A percentile compares a stretch with the other conserved stretches of the same genome.
These are phyloP conservation scores for Spheniscus humboldti DNA, from an alignment of 2,797 vertebrate genomes.

Conservation along the genomic window DNA sequence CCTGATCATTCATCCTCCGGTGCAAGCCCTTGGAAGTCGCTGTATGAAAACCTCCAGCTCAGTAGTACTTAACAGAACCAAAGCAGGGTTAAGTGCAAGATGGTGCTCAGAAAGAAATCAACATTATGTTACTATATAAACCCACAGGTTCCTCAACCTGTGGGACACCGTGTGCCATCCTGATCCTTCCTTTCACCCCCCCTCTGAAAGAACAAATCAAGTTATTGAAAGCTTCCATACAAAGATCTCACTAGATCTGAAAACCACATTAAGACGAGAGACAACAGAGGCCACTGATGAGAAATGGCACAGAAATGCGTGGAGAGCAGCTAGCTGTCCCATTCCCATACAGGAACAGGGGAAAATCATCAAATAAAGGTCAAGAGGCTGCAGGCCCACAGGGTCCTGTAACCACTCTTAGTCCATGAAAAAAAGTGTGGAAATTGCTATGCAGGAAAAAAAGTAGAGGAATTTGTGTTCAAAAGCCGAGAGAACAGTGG, in stretches of 20 bases:
- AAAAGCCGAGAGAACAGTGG: not conserved
- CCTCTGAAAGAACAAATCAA: not conserved
- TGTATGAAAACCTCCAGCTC: not conserved
- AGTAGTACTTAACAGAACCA: not conserved
- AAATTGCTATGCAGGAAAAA: not conserved
- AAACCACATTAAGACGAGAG: not conserved
- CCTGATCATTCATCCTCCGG: not conserved
- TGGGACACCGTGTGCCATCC: not conserved
- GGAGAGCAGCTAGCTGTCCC: not conserved
- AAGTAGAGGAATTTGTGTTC: not conserved
- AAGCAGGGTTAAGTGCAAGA: not conserved
- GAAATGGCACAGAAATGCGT: not conserved
- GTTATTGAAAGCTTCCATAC: not conserved
- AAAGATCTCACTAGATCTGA: not conserved
- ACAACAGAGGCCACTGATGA: rapidly evolving
- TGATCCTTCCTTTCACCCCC: not conserved
- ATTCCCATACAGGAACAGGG: not conserved
- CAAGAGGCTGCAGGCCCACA: not conserved
- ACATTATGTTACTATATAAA: not conserved
- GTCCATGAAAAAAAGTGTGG: not conserved
- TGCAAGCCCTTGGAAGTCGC: not conserved
- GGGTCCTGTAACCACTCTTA: not conserved
- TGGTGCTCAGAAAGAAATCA: not conserved
- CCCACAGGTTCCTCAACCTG: not conserved
- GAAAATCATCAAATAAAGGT: not conserved